Conservation (phyloP, 2,113 vertebrate species). For the Sorex fumeus region DNA sequence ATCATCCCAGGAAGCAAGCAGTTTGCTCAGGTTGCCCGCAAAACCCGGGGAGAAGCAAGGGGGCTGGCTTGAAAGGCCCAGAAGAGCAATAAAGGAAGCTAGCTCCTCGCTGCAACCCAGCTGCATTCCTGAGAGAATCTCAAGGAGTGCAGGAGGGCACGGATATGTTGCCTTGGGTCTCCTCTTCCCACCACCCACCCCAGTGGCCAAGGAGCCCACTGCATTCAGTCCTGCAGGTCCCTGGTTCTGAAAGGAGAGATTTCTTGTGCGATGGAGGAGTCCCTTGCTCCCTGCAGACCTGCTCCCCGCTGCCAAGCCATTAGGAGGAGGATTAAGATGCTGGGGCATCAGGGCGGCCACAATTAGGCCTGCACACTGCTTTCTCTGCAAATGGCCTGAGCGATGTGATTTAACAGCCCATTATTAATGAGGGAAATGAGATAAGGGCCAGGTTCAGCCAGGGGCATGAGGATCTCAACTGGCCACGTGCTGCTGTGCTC, state of each 20-base stretch:
- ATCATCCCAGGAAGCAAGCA: conserved; percentile 56
- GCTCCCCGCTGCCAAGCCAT: conserved; percentile 52
- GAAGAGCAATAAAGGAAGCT: not conserved
- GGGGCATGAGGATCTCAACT: conserved; percentile 51
- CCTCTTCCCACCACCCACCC: not conserved
- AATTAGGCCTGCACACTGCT: conserved; percentile 48
- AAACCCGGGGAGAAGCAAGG: not conserved
- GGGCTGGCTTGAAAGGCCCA: not conserved
- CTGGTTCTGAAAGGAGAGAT: conserved; percentile 49
- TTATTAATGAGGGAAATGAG: conserved; percentile 75
- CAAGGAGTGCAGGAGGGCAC: not conserved
- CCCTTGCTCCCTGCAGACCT: not conserved
- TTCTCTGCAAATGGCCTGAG: conserved; percentile 74
- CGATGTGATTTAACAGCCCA: conserved; percentile 77
- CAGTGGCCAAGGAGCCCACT: not conserved
- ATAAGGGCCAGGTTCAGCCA: conserved; percentile 63
- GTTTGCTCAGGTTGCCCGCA: not conserved
- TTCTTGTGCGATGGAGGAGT: not conserved
- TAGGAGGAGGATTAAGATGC: conserved; percentile 65
- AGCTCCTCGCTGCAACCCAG: not conserved
- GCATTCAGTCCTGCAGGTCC: not conserved
- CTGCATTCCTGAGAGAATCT: conserved; percentile 54
- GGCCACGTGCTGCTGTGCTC: conserved; percentile 20
- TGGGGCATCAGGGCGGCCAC: conserved; percentile 19
- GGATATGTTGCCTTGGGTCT: not conserved